Evolutionary conservation across 1,140 invertebrate genomes (phyloP), one percentile per base, ranked within the genome.

Genomic region (Hyposmocoma kahamanoa): DNA sequence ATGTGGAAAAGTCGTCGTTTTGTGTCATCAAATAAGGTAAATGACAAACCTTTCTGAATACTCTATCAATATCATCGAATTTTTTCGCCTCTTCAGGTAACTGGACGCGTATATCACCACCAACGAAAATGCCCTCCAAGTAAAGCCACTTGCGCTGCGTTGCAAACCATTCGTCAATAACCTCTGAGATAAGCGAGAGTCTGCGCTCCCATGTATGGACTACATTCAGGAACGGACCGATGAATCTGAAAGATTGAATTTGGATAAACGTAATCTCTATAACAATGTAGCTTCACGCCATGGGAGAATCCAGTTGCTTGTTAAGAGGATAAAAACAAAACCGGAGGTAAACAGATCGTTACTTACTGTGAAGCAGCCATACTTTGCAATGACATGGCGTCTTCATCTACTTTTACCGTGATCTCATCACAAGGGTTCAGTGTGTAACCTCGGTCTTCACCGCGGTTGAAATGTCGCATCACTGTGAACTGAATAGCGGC

Each of bases 141-240:
- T 97, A 96, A 50, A 97, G 87, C 96, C 96, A 97, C 75, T 95
- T 96, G 52, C 91, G 87, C 68, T 97, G 96, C 2, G 95, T 90
- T 1, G 91, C 86, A 65, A 95, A 85, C 96, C 96, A 97, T 41
- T 92, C 90, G 63, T 96, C 94, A 8, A 97, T 89, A 2, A 97
- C 94, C 81, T 97, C 95, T 1, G 91, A 91, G 42, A 97, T 93
- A 5, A 90, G 89, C 0, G 93, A 91, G 55, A 98, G 81, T 9
- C 88, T 89, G 46, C 92, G 93, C 62, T 97, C 95, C 95, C 94
- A 97, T 50, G 90, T 92, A 72, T 95, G 92, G 0, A 96, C 94
- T 21, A 89, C 88, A 26, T 86, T 71, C 22, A 96, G 76, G 84
- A 97, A 97, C 5, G 96, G 95, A 0, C 95, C 95, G 50, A 97